Percentiles rank a stretch among this genome's conserved stretches.
Conservation (phyloP, 2,888 invertebrate species). For the Phaedon cochleariae region DNA sequence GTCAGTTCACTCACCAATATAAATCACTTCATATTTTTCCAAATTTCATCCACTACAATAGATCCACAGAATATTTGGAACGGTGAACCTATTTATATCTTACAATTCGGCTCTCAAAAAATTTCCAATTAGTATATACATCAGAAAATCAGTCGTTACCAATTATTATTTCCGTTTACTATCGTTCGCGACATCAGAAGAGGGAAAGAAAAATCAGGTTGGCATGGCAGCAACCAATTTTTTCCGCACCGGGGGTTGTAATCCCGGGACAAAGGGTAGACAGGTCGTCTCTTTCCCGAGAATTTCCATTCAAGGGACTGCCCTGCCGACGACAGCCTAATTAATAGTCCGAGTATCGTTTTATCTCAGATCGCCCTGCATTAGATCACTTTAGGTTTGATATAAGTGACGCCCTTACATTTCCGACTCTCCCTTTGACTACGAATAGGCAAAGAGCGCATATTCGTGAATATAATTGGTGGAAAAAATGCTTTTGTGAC, state of each 20-base stretch:
- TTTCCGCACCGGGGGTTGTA: conserved; percentile 42
- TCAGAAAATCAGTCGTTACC: not conserved
- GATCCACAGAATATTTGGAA: too few relatives aligned
- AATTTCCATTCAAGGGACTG: conserved; percentile 42
- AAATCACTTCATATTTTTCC: too few relatives aligned
- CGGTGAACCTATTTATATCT: too few relatives aligned
- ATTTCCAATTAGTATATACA: not conserved
- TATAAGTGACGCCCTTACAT: not conserved
- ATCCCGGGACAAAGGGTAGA: conserved; percentile 37
- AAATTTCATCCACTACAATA: too few relatives aligned
- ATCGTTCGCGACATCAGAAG: conserved; percentile 10
- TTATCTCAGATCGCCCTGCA: conserved; percentile 35
- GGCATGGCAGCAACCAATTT: conserved; percentile 40
- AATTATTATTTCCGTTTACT: not conserved
- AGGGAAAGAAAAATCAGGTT: conserved; percentile 24
- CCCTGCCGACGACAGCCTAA: conserved; percentile 49
- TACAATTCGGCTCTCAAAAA: not conserved
- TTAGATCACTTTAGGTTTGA: conserved; percentile 16
- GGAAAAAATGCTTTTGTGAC: too few relatives aligned
- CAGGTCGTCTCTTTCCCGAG: conserved; percentile 31
- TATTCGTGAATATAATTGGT: too few relatives aligned
- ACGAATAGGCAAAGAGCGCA: too few relatives aligned
- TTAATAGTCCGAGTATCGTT: conserved; percentile 48
- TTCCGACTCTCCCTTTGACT: not conserved
- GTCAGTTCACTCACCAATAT: too few relatives aligned